Evolutionary conservation across 2,888 invertebrate species (phyloP), one percentile per base, ranked within the genome.

Genomic region (Ormia ochracea): DNA sequence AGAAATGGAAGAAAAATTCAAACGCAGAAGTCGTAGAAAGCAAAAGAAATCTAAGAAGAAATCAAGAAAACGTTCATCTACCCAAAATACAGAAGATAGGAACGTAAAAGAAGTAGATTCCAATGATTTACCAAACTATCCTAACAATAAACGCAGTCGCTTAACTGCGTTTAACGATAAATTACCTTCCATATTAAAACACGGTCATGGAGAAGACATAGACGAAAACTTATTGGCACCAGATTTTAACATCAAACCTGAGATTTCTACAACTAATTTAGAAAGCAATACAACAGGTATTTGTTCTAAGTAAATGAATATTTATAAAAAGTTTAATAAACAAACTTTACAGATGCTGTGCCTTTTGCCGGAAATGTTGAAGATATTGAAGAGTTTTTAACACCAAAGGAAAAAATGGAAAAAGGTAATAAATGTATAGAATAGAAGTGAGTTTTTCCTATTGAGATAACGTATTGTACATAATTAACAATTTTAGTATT

Each of bases 21-120:
- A 14, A 7, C 59, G 23, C 7, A 81, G 66, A 33, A 69, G 12
- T 1, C 63, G 75, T 10, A 80, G 79, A 48, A 82, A 81, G 21
- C 79, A 75, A 56, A 83, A 82, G 31, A 83, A 83, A 43, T 68
- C 81, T 1, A 83, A 83, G 23, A 83, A 83, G 54, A 84, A 83
- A 21, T 81, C 82, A 5, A 78, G 52, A 23, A 82, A 82, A 48
- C 81, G 82, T 31, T 52, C 68, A 10, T 68, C 56, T 23, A 72
- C 79, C 0, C 59, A 54, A 10, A 59, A 74, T n/a, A 7, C 72
- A 7, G 65, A 59, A 17, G 7, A 5, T 17, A 66, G 14, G 21
- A 48, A 14, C 38, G 17, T 41, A 9, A 77, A 14, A 59, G 36
- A 38, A 14, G 59, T 45, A 48, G 19, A 23, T 12, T 21, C n/a